These are phyloP conservation scores for Corvus hawaiiensis DNA, from an alignment of 2,113 vertebrate genomes.

Conservation along the genomic window DNA sequence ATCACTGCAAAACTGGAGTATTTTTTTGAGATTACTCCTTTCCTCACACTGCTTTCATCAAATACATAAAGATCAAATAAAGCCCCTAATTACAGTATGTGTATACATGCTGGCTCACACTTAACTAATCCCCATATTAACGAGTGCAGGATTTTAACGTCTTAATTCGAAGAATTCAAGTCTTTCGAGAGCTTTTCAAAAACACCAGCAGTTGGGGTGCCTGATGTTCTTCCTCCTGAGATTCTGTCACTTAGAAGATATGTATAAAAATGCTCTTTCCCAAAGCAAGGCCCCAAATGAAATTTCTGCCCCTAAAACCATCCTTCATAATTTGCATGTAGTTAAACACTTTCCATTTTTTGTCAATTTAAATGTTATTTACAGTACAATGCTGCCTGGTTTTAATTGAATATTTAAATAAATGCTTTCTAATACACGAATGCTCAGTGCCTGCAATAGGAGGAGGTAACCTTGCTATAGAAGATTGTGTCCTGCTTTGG, in stretches of 20 bases:
- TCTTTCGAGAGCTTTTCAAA: conserved; percentile 34
- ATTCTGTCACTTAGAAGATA: not conserved
- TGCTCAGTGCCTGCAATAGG: not conserved
- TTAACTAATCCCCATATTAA: not conserved
- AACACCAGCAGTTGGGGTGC: conserved; percentile 10
- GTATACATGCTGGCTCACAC: not conserved
- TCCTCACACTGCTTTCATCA: not conserved
- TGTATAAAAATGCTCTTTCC: not conserved
- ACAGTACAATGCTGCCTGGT: not conserved
- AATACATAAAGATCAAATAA: conserved; percentile 12
- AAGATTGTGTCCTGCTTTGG: not conserved
- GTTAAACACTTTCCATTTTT: conserved; percentile 1
- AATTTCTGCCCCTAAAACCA: not conserved
- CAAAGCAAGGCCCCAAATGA: not conserved
- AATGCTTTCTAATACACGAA: not conserved
- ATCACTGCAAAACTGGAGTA: not conserved
- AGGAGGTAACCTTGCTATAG: not conserved
- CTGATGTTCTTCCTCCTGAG: conserved; percentile 17
- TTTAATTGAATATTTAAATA: not conserved
- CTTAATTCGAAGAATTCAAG: not conserved
- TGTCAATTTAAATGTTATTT: conserved; percentile 16
- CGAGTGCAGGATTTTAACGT: not conserved
- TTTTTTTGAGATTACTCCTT: not conserved
- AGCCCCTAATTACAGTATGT: not conserved
- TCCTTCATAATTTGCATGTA: not conserved